These are phyloP conservation scores for Eremobia ochroleuca DNA, from an alignment of 2,888 invertebrate genomes.

Conservation along the genomic window DNA sequence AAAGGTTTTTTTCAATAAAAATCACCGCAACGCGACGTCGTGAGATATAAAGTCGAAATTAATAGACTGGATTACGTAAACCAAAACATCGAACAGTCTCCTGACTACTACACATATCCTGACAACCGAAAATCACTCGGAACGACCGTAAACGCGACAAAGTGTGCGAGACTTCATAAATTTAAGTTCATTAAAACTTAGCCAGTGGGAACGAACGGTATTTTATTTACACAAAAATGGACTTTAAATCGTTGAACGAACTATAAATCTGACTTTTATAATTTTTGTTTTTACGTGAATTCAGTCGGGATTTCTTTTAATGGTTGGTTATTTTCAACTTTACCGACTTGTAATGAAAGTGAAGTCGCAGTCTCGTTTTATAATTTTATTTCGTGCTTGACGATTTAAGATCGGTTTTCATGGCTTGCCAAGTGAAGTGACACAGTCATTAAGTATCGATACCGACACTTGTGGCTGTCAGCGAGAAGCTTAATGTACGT, in stretches of 20 bases:
- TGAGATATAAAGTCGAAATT: constrained; percentile 76
- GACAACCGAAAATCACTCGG: constrained; percentile 77
- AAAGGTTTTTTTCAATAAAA: constrained; percentile 70
- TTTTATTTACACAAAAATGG: constrained; percentile 79
- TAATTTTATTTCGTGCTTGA: constrained; percentile 67
- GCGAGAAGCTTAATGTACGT: constrained; percentile 71
- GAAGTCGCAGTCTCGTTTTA: constrained; percentile 66
- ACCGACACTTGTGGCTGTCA: constrained; percentile 72
- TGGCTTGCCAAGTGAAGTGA: constrained; percentile 64
- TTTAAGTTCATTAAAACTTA: constrained; percentile 87
- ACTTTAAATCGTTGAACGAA: constrained; percentile 73
- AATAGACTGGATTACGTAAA: constrained; percentile 82
- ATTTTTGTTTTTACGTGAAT: constrained; percentile 77
- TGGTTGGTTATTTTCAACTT: constrained; percentile 79
- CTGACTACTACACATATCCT: constrained; percentile 77
- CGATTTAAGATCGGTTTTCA: constrained; percentile 68
- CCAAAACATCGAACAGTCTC: constrained; percentile 78
- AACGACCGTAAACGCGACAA: constrained; percentile 85
- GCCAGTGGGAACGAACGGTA: constrained; percentile 70
- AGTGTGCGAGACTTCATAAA: constrained; percentile 82
- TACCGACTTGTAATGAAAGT: constrained; percentile 74
- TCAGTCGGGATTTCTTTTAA: constrained; percentile 78
- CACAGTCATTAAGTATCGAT: constrained; percentile 71
- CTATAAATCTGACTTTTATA: constrained; percentile 72
- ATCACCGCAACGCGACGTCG: constrained; percentile 63